These are phyloP conservation scores for Macropus fuliginosus DNA, from an alignment of 2,797 vertebrate species.

Conservation along the genomic window DNA sequence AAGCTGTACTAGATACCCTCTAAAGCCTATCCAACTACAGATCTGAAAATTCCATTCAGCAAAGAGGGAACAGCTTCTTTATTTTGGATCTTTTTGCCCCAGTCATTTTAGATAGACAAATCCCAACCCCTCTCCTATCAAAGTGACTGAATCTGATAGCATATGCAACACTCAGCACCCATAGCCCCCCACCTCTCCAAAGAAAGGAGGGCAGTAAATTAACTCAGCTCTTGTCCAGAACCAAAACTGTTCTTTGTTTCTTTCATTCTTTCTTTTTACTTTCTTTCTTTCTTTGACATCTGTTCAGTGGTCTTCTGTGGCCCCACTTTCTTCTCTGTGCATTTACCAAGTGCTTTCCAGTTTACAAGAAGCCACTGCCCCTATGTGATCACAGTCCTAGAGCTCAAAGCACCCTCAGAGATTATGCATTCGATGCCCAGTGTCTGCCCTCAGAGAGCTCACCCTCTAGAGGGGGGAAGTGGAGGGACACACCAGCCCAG, in stretches of 20 bases:
- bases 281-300: not conserved
- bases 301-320: not conserved
- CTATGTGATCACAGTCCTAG: not conserved
- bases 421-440: too few species aligned
- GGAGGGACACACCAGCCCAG: too few species aligned
- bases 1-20: too few species aligned
- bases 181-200: not conserved
- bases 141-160: accelerated
- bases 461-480: not conserved
- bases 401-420: not conserved
- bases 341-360: too few species aligned
- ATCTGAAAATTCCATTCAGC: too few species aligned
- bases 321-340: not conserved
- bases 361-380: not conserved
- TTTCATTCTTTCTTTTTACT: not conserved
- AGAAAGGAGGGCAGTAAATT: not conserved
- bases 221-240: not conserved
- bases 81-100: too few species aligned
- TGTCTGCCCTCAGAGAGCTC: not conserved
- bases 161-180: not conserved
- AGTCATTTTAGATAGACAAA: too few species aligned
- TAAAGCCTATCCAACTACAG: too few species aligned
- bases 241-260: too few species aligned
- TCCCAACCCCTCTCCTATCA: too few species aligned
- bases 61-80: too few species aligned